Evolutionary conservation across 2,797 vertebrate species (phyloP), one percentile per base, ranked within the genome.

Genomic region (Xenopus petersii): DNA sequence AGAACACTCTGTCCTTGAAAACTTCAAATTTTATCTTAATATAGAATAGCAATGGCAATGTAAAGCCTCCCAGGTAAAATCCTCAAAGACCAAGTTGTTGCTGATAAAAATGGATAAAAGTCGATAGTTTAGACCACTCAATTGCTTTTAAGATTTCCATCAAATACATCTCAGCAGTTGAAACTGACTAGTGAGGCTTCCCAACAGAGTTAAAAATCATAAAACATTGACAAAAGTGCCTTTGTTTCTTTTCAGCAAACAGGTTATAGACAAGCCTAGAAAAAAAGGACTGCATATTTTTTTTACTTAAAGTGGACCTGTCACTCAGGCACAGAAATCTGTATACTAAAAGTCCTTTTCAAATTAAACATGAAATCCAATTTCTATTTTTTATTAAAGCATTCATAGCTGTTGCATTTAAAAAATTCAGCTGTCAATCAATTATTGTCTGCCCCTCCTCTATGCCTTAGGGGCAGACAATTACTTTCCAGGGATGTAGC

Each of bases 131-230:
- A 87, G 86, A 88, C 82, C 83, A 85, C 81, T 88, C 84, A 81
- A 70, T 84, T 84, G 85, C 88, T 92, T 91, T 92, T 82, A 91
- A 91, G 87, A 91, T 92, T 91, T 88, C 89, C 89, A 91, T 91
- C 89, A 90, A 90, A 91, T 85, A 81, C 75, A 81, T 84, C 86
- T 82, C 88, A 85, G 87, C 84, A 79, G 88, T 85, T 82, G 82
- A 81, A 88, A 86, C 81, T 89, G 88, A 85, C 80, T 82, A 88
- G 86, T 85, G 85, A 83, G 83, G 86, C 80, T 85, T 91, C 86
- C 90, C 88, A 88, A 73, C 87, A 83, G 89, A 89, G 86, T 82
- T 89, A 79, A 89, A 78, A 91, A 87, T 89, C 82, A 85, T 84
- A 87, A 88, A 92, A 88, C 84, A 86, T 83, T 87, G 85, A 83